Conservation (phyloP, 2,797 vertebrate species). For the Cyprinodon diabolis region DNA sequence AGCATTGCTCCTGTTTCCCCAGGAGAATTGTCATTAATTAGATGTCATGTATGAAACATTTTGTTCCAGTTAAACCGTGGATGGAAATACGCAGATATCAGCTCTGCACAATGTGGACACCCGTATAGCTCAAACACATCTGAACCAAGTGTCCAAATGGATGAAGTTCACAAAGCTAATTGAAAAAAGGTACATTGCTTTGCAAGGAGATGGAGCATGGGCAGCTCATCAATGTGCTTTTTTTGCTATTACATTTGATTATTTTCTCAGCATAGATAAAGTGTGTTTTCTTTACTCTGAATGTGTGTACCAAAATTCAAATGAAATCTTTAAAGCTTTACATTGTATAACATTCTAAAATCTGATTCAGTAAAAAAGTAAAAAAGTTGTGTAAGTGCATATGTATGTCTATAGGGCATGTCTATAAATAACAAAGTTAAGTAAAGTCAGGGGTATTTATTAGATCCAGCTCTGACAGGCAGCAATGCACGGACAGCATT, state of each 20-base stretch:
- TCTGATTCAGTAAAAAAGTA: neutral
- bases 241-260: neutral
- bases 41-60: conserved; percentile 58
- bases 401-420: neutral
- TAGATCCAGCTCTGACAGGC: conserved; percentile 7
- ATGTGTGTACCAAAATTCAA: neutral
- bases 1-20: conserved; percentile 37
- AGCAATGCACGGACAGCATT: conserved; percentile 5
- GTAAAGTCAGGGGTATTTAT: neutral
- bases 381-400: neutral
- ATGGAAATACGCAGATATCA: conserved; percentile 40
- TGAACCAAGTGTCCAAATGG: neutral
- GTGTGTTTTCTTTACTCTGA: conserved; percentile 1
- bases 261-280: conserved; percentile 6
- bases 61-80: conserved; percentile 52
- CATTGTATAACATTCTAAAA: too few species aligned
- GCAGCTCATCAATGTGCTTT: neutral
- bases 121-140: conserved; percentile 26
- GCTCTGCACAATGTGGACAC: conserved; percentile 33
- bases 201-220: neutral
- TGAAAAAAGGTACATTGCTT: neutral
- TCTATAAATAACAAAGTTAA: neutral
- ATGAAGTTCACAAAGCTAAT: neutral
- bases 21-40: conserved; percentile 62
- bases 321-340: neutral